Evolutionary conservation across 2,797 vertebrate species (phyloP).

Genomic region (Sebastes nivosus): DNA sequence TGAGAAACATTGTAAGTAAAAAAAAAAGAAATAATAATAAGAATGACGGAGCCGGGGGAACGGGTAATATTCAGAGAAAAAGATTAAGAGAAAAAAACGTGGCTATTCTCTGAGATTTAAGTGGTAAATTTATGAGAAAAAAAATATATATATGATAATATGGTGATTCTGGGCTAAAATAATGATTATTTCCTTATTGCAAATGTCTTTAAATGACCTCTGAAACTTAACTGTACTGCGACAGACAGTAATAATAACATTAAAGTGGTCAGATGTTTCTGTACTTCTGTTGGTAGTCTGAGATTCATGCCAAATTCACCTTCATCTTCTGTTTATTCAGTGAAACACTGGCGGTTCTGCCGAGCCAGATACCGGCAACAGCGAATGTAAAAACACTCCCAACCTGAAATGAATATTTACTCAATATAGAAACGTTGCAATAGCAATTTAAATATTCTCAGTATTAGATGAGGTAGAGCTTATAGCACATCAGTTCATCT

Average conservation of each 20-base stretch:
- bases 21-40: too few relatives aligned
- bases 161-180: background rate
- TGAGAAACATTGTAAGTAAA: too few relatives aligned
- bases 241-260: background rate
- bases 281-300: background rate
- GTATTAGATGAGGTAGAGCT: background rate
- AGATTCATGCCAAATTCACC: background rate
- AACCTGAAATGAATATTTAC: background rate
- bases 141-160: background rate
- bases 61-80: too few relatives aligned
- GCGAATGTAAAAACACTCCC: background rate
- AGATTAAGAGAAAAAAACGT: too few relatives aligned
- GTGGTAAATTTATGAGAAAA: too few relatives aligned
- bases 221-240: fast-evolving
- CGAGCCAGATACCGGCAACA: background rate
- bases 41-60: too few relatives aligned
- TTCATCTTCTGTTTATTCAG: background rate
- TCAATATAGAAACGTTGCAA: background rate
- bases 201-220: background rate
- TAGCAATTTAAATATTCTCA: background rate
- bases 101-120: too few relatives aligned
- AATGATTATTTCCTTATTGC: background rate
- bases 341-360: background rate
- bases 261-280: background rate
- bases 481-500: background rate